These are phyloP conservation scores for Thomomys bottae DNA, from an alignment of 2,113 vertebrate species.

Conservation along the genomic window DNA sequence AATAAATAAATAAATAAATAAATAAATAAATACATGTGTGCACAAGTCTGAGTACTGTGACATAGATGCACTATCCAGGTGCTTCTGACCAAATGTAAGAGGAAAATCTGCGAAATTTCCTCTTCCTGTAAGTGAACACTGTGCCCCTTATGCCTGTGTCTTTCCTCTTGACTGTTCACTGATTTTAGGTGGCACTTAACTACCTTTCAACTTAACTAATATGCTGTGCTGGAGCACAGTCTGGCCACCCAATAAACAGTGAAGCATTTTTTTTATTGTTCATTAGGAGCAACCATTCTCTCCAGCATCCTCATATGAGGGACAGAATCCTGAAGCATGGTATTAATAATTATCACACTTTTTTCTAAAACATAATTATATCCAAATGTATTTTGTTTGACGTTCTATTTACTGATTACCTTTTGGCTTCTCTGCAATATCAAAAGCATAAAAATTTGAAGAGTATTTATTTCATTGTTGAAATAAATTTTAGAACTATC, in stretches of 20 bases:
- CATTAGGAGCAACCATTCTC: neutral
- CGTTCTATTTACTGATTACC: neutral
- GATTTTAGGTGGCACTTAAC: neutral
- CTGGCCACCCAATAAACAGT: neutral
- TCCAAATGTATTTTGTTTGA: neutral
- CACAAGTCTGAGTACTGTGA: neutral
- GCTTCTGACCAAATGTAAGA: neutral
- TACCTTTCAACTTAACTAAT: neutral
- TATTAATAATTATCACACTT: neutral
- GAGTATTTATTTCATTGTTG: neutral
- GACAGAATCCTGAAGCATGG: neutral
- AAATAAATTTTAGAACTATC: neutral
- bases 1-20: no score
- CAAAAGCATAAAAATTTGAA: no score
- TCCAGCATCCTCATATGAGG: neutral
- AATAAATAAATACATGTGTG: no score
- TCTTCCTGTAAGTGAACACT: neutral
- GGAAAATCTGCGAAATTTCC: neutral
- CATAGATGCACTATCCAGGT: neutral
- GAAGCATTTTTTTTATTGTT: neutral
- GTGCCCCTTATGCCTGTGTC: neutral
- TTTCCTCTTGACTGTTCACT: neutral
- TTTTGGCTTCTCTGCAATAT: neutral
- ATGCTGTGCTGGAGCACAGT: neutral
- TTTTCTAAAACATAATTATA: neutral